Base-by-base conservation (phyloP, 2,113 vertebrate species). In the Xiphias gladius region DNA sequence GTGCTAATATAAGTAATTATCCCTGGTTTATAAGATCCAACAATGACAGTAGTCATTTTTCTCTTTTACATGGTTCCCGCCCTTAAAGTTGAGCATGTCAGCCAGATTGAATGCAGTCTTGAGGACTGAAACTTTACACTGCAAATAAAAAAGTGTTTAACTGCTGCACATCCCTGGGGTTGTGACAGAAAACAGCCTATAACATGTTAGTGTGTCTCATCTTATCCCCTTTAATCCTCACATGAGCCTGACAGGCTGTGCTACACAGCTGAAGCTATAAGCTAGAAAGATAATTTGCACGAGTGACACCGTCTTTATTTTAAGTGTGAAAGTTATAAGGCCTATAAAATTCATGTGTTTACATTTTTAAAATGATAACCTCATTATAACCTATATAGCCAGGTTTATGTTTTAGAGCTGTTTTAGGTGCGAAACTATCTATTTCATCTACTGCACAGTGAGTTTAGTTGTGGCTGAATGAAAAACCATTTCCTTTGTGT, bases 91-190 rank as follows among this genome's bases (percentile, higher is more conserved):
- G 43, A 73, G 13, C 19, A 20, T 10, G 30, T 30, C 43, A 48
- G 26, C 57, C 30, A 35, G 28, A 57, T 70, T 68, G 64, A 48
- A 70, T 19, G 9, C 22, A 58, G 24, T 50, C n/a, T 32, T 35
- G 17, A 37, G 39, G 30, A 76, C 6, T 59, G 61, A 58, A 24
- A 64, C 35, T 54, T 74, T 64, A 52, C 48, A 52, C 50, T 43
- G 17, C 24, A 61, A 11, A 76, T 85, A 52, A 73, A 35, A 19
- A 17, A 1, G 9, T 5, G 32, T 61, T 24, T 28, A n/a, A 28
- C n/a, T 22, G 52, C 77, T 35, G 8, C 1, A 2, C 48, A 37
- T 43, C 30, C 41, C 30, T 3, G 55, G 41, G 63, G 71, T 26
- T 35, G 32, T 2, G 26, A 55, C 24, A 43, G 64, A 70, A 62